Conservation (phyloP, 2,888 invertebrate genomes). For the Nemurella pictetii region DNA sequence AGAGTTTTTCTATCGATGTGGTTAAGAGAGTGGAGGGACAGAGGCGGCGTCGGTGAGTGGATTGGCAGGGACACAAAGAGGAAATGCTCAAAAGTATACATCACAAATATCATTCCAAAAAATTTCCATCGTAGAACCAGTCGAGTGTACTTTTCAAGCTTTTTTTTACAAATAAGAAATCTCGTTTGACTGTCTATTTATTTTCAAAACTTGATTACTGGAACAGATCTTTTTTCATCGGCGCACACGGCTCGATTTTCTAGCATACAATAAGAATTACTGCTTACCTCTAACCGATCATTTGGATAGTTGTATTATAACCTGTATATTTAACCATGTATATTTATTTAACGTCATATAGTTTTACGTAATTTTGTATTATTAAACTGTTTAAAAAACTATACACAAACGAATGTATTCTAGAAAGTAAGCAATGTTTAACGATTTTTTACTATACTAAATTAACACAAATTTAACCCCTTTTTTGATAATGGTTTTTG, state of each 20-base stretch:
- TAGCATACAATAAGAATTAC: background rate
- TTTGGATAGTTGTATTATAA: constrained; percentile 4
- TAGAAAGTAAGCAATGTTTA: background rate
- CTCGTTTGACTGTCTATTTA: background rate
- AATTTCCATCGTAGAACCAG: background rate
- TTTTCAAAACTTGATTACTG: background rate
- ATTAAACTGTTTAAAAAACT: background rate
- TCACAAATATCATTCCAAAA: background rate
- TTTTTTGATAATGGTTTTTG: constrained; percentile 9
- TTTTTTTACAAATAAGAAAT: background rate
- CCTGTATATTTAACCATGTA: constrained; percentile 23
- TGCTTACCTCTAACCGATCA: background rate
- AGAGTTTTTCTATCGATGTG: no score
- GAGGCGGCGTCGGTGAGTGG: background rate
- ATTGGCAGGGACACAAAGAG: background rate
- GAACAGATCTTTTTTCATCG: background rate
- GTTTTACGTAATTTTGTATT: constrained; percentile 2
- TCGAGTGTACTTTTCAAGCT: background rate
- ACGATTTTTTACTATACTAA: background rate
- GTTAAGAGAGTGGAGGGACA: background rate
- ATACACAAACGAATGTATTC: background rate
- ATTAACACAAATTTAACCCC: constrained; percentile 12
- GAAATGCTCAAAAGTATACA: background rate
- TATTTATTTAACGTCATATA: constrained; percentile 16
- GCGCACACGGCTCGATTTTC: background rate